Percentiles rank a stretch among this genome's conserved stretches.
phyloP scores from a whole-genome alignment of 2,888 invertebrate species.

The Antitype chi region DNA sequence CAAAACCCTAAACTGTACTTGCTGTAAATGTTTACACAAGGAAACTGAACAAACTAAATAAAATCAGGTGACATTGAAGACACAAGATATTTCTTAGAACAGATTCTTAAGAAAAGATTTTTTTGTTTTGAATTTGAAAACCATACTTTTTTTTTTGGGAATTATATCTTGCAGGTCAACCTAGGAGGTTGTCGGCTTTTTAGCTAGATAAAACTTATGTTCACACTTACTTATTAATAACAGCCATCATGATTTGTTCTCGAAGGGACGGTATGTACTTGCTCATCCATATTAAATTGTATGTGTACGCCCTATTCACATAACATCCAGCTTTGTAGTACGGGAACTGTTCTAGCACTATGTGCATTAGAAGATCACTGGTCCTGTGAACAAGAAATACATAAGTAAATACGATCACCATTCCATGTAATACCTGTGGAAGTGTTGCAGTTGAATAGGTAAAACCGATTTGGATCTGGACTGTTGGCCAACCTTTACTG shows the following conservation, averaged over 20 bases:
- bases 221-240: conserved; percentile 93
- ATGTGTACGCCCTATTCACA: conserved; percentile 93
- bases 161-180: no score
- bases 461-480: background rate
- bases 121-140: background rate
- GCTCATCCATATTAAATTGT: conserved; percentile 94
- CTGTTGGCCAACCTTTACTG: background rate
- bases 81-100: background rate
- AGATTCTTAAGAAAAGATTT: background rate
- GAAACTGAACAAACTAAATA: no score
- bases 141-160: no score
- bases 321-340: conserved; percentile 93
- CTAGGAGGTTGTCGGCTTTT: no score
- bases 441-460: background rate
- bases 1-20: background rate
- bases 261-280: conserved; percentile 94
- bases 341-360: conserved; percentile 93
- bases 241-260: conserved; percentile 93
- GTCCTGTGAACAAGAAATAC: conserved; percentile 89
- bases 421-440: background rate
- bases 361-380: conserved; percentile 92
- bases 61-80: background rate
- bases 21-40: background rate
- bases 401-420: background rate
- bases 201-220: no score